phyloP scores from a whole-genome alignment of 2,888 invertebrate species.

The Drosophila demipolita region DNA sequence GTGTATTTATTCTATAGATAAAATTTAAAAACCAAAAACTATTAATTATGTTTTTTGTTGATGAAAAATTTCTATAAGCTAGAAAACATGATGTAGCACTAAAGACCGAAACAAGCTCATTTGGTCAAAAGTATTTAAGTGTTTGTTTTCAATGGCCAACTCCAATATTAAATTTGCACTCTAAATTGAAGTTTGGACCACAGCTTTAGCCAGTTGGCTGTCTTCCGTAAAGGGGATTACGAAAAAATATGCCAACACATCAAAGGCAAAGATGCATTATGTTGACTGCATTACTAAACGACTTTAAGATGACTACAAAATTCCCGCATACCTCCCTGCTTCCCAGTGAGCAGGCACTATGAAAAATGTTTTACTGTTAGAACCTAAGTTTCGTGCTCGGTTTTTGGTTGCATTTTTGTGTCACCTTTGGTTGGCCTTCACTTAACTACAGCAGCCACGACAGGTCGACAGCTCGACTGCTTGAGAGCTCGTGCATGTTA shows the following conservation, averaged over 20 bases:
- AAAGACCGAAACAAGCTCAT: constrained; percentile 33
- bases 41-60: neutral
- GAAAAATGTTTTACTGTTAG: constrained; percentile 52
- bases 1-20: neutral
- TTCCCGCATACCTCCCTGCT: neutral
- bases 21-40: neutral
- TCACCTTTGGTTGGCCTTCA: constrained; percentile 74
- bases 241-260: constrained; percentile 46
- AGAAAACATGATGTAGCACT: constrained; percentile 9
- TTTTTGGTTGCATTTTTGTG: constrained; percentile 70
- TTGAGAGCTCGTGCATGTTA: constrained; percentile 77
- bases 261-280: constrained; percentile 68
- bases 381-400: constrained; percentile 26
- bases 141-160: neutral
- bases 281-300: constrained; percentile 72
- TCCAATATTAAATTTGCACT: constrained; percentile 27
- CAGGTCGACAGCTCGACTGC: constrained; percentile 17
- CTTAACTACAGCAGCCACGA: constrained; percentile 68
- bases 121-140: constrained; percentile 17
- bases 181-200: constrained; percentile 20
- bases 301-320: constrained; percentile 56
- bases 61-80: constrained; percentile 1
- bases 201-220: constrained; percentile 3
- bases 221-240: neutral
- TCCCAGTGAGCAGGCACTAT: constrained; percentile 34